Evolutionary conservation across 2,113 vertebrate genomes (phyloP), one percentile per base, ranked within the genome.

Genomic region (Hydrolagus affinis): DNA sequence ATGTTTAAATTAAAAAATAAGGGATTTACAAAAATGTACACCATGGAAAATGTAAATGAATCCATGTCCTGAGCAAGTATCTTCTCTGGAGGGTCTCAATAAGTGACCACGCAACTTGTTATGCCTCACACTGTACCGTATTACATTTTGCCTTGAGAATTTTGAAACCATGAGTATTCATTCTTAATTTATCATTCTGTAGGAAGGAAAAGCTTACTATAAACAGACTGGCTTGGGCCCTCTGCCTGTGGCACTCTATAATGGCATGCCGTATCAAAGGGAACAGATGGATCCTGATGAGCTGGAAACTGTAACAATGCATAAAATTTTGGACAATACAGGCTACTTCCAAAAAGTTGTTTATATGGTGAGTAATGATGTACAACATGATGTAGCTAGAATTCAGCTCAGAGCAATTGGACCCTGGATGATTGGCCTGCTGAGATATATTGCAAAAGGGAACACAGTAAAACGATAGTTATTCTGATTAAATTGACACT

Each of bases 321-420:
- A 99, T 89, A 99, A 97, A 92, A 97, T 99, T 88, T 90, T 99
- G 87, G 98, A 99, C 90, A 96, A 96, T 23, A 99, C 97, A 1
- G 91, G 94, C 87, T 95, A 96, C 90, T 99, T 95, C 91, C 98
- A 99, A 89, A 94, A 96, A 86, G 96, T 96, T 0, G 96, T 97
- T 11, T 99, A 99, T 89, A 89, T 99, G 95, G 98, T 99, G 90
- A 90, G 95, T 92, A 44, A 17, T 0, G 32, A 71, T 87, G 28
- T 68, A 80, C 8, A 12, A 23, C 86, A 85, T 87, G 76, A 21
- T 83, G 57, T 32, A 64, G 3, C 62, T 80, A 28, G 44, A 75
- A 15, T 11, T 19, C 9, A 14, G 21, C 56, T 8, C 17, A 44
- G 21, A 57, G 6, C 72, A 74, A 19, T 8, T 14, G 28, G 21